phyloP scores from a whole-genome alignment of 2,797 vertebrate species.

The Helarctos malayanus region DNA sequence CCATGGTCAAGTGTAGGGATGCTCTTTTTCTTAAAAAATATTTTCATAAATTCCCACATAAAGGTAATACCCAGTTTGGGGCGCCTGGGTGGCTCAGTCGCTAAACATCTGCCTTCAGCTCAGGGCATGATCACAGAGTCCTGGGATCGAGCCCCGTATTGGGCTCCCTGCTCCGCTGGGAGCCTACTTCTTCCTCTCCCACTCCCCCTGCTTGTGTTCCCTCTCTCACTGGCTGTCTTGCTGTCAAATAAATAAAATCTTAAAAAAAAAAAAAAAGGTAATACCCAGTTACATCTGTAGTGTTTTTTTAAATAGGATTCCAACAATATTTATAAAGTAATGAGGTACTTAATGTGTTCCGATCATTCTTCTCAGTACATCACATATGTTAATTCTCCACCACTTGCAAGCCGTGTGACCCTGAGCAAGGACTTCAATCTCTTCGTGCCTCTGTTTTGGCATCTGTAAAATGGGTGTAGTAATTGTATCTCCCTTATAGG shows the following conservation, averaged over 20 bases:
- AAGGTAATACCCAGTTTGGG: not conserved
- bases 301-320: not conserved
- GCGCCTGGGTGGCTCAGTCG: too few species aligned
- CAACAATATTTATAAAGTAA: not conserved
- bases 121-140: too few species aligned
- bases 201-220: too few species aligned
- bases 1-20: not conserved
- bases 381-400: not conserved
- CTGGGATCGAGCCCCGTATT: too few species aligned
- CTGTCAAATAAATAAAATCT: too few species aligned
- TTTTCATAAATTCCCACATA: not conserved
- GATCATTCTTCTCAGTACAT: not conserved
- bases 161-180: too few species aligned
- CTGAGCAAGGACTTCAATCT: not conserved
- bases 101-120: too few species aligned
- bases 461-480: not conserved
- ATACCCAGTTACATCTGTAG: not conserved
- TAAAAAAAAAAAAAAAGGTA: not conserved
- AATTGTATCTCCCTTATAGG: not conserved
- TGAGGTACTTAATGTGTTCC: not conserved
- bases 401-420: not conserved
- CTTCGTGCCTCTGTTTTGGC: not conserved
- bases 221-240: too few species aligned
- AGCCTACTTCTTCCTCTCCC: too few species aligned
- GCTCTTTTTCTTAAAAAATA: not conserved